A percentile compares a stretch with the other conserved stretches of the same genome.
Evolutionary conservation across 2,113 vertebrate genomes (phyloP).

Genomic region (Oncorhynchus clarkii): DNA sequence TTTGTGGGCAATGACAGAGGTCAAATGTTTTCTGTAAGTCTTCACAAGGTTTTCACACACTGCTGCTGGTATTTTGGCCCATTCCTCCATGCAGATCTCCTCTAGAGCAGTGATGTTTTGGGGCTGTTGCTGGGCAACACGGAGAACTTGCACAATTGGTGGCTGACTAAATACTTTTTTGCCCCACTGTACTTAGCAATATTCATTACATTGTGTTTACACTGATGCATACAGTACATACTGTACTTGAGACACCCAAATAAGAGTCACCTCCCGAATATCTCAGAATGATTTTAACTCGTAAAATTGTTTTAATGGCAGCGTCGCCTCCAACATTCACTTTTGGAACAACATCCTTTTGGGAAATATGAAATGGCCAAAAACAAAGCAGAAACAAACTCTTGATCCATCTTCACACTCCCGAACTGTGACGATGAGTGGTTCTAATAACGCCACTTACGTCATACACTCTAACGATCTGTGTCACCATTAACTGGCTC

Average conservation of each 20-base stretch:
- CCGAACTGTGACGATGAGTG: not conserved
- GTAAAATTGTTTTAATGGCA: not conserved
- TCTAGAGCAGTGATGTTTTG: too few relatives aligned
- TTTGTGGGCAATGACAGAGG: too few relatives aligned
- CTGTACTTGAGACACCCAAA: not conserved
- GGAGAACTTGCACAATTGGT: too few relatives aligned
- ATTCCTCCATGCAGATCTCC: too few relatives aligned
- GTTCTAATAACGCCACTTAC: conserved; percentile 55
- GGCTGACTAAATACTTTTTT: too few relatives aligned
- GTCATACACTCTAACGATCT: conserved; percentile 51
- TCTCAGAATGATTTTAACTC: not conserved
- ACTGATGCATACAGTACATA: too few relatives aligned
- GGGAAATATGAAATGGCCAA: not conserved
- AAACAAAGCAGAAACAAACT: not conserved
- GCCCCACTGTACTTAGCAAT: too few relatives aligned
- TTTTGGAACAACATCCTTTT: not conserved
- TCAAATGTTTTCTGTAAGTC: too few relatives aligned
- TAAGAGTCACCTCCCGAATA: not conserved
- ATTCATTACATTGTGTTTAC: too few relatives aligned
- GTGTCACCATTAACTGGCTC: conserved; percentile 36
- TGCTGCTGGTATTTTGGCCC: too few relatives aligned
- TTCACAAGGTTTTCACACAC: too few relatives aligned
- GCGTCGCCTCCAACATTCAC: not conserved
- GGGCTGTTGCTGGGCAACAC: too few relatives aligned
- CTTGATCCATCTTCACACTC: not conserved